Percentiles rank a stretch among this genome's conserved stretches.
phyloP scores from a whole-genome alignment of 2,888 invertebrate genomes.

The Andrena hattorfiana region DNA sequence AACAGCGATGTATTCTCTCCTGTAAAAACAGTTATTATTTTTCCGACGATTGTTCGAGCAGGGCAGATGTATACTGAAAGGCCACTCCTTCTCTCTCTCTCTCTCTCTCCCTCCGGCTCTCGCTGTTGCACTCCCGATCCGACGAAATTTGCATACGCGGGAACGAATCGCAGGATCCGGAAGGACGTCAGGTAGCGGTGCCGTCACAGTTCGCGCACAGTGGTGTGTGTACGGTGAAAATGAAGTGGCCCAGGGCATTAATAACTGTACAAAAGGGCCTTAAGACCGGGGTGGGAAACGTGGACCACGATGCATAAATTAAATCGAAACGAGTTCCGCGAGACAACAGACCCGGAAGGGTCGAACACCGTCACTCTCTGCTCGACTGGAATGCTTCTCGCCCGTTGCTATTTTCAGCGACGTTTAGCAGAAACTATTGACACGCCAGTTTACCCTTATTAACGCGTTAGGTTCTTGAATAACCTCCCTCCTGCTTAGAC shows the following conservation, averaged over 20 bases:
- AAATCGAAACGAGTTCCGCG: constrained; percentile 79
- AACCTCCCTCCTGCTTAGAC: background rate
- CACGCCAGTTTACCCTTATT: constrained; percentile 23
- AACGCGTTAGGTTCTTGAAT: constrained; percentile 20
- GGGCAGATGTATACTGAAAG: constrained; percentile 81
- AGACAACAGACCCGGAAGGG: constrained; percentile 69
- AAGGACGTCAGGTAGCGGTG: constrained; percentile 79
- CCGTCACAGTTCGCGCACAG: constrained; percentile 51
- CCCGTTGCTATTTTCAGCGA: constrained; percentile 48
- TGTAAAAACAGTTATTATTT: constrained; percentile 84
- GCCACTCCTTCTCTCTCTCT: constrained; percentile 49
- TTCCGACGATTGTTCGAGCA: constrained; percentile 78
- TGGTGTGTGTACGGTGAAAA: constrained; percentile 76
- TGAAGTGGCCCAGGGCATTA: constrained; percentile 83
- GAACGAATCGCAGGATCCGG: constrained; percentile 80
- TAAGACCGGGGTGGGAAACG: constrained; percentile 72
- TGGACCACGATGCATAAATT: constrained; percentile 77
- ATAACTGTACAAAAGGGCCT: constrained; percentile 81
- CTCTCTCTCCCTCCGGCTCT: constrained; percentile 40
- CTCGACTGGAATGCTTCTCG: constrained; percentile 41
- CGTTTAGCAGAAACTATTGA: constrained; percentile 14
- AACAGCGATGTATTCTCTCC: constrained; percentile 75
- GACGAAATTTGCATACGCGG: constrained; percentile 81
- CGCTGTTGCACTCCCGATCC: constrained; percentile 53
- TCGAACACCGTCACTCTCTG: constrained; percentile 56